Percentiles rank a stretch among this genome's conserved stretches.
phyloP scores from a whole-genome alignment of 2,797 vertebrate genomes.

The Peromyscus melanophrys region DNA sequence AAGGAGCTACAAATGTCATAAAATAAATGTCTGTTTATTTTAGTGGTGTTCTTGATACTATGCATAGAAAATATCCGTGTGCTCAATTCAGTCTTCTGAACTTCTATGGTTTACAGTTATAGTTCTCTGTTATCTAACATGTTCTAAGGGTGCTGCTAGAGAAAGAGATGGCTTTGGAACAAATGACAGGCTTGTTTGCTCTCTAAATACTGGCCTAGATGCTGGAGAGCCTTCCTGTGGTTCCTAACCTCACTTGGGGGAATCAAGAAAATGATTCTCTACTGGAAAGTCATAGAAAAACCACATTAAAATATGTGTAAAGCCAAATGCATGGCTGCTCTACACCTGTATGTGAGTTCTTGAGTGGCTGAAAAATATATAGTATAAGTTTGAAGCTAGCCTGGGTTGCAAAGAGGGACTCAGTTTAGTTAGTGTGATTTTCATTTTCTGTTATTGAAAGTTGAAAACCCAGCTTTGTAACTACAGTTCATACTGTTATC shows the following conservation, averaged over 20 bases:
- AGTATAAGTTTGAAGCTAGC: not conserved
- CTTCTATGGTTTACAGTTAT: constrained; percentile 36
- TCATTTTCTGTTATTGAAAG: not conserved
- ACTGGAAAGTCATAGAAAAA: constrained; percentile 38
- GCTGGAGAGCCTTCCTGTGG: not conserved
- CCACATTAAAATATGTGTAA: not conserved
- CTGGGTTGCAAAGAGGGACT: not conserved
- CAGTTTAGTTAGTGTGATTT: not conserved
- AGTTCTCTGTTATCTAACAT: constrained; percentile 15
- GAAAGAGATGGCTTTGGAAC: not conserved
- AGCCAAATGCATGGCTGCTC: not conserved
- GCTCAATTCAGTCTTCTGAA: constrained; percentile 48
- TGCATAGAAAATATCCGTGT: constrained; percentile 16
- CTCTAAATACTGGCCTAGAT: not conserved
- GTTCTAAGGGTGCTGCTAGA: constrained; percentile 5
- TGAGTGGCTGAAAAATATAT: not conserved
- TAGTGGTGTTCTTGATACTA: not conserved
- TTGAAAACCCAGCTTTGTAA: not conserved
- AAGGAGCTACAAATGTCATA: constrained; percentile 45
- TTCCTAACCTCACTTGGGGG: constrained; percentile 1
- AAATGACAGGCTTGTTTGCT: constrained; percentile 45
- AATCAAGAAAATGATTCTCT: constrained; percentile 27
- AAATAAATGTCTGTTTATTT: constrained; percentile 29
- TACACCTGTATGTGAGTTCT: not conserved
- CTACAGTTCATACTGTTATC: not conserved